Base-by-base conservation (phyloP, 2,888 invertebrate genomes). In the Catocala nupta region DNA sequence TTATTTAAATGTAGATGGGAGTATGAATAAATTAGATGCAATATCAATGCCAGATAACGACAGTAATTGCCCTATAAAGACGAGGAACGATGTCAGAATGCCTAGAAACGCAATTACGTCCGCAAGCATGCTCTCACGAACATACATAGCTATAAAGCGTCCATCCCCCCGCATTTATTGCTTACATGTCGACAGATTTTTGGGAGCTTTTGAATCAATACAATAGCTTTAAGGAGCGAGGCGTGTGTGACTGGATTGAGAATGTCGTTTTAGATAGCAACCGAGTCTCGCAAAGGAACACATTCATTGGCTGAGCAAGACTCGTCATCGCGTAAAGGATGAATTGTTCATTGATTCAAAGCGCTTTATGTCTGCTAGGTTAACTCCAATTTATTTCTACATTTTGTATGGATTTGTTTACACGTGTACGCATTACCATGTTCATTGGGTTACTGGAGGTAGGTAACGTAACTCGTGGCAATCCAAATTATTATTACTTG, bases 31-130 rank as follows among this genome's bases (percentile, higher is more conserved):
- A 92, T 91, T 84, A 91, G 86, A 91, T 92, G 92, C 91, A 92
- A 90, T 91, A 93, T 91, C 92, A 92, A 93, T 91, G 92, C 90
- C 91, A 93, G 92, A 92, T 93, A 92, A 92, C 88, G 88, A 81
- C 90, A 85, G 89, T 91, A 91, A 93, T 92, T 92, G 91, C 90
- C 88, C 91, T 92, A 93, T 93, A 92, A 93, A 93, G 90, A 88
- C 88, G 88, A 84, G 86, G 81, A 91, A 91, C 90, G 92, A 92
- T 90, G 90, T 90, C 89, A 88, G 85, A 86, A 85, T 85, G 92
- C 88, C 87, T 90, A 90, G 90, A 87, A 87, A 90, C 85, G 90
- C 90, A 90, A 91, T 92, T 91, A 91, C 86, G 86, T 83, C 80
- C 82, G 80, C 87, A 82, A 87, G 84, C 89, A 88, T 90, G 83